Conservation (phyloP, 2,797 vertebrate genomes). For the Pterois miles region DNA sequence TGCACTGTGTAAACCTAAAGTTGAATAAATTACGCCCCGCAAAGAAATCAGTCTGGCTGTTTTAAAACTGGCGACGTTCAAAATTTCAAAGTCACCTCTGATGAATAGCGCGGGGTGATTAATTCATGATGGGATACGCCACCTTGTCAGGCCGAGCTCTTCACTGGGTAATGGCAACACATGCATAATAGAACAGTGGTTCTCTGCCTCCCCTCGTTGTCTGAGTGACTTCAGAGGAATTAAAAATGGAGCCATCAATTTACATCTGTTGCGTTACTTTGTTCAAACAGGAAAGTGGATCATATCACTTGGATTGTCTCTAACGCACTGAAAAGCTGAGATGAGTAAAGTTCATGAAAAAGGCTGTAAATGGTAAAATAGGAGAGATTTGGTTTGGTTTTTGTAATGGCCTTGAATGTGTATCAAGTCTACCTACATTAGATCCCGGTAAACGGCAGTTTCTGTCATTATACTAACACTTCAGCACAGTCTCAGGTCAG, state of each 20-base stretch:
- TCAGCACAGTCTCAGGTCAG: too few species aligned
- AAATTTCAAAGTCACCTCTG: conserved; percentile 76
- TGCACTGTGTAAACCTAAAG: conserved; percentile 8
- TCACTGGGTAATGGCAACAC: conserved; percentile 64
- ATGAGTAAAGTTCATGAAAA: background rate
- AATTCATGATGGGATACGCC: conserved; percentile 68
- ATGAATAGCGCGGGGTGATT: conserved; percentile 68
- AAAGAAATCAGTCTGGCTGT: conserved; percentile 29
- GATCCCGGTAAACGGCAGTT: background rate
- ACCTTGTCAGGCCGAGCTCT: conserved; percentile 66
- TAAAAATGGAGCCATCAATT: conserved; percentile 62
- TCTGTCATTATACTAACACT: too few species aligned
- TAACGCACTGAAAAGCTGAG: background rate
- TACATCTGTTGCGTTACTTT: conserved; percentile 54
- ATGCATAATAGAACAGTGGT: conserved; percentile 69
- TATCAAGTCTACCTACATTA: background rate
- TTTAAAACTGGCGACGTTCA: conserved; percentile 49
- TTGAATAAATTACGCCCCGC: conserved; percentile 48
- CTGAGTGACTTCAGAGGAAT: conserved; percentile 59
- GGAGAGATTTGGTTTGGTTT: background rate
- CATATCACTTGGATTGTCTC: background rate
- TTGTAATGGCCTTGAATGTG: background rate
- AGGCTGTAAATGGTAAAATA: background rate
- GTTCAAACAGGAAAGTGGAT: conserved; percentile 17
- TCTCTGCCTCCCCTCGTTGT: conserved; percentile 37